phyloP scores from a whole-genome alignment of 2,888 invertebrate genomes.

The Seira sanloemensis region DNA sequence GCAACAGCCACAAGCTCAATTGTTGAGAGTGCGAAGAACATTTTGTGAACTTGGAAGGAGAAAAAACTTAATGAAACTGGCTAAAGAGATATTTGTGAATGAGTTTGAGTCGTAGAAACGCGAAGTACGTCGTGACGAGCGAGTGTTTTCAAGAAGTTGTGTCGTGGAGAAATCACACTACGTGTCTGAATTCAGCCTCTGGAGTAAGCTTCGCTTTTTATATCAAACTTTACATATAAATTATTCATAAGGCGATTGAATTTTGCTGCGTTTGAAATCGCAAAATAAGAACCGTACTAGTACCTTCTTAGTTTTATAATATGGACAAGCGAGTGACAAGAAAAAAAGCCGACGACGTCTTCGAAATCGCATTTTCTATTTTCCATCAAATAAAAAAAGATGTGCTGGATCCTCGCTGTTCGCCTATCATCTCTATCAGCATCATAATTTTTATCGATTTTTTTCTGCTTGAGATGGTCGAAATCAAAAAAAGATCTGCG shows the following conservation, averaged over 20 bases:
- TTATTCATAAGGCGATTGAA: neutral
- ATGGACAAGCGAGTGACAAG: neutral
- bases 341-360: conserved; percentile 3
- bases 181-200: neutral
- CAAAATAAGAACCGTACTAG: neutral
- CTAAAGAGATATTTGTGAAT: neutral
- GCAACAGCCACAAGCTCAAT: conserved; percentile 29
- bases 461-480: neutral
- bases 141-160: neutral
- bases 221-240: neutral
- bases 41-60: neutral
- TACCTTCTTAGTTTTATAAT: neutral
- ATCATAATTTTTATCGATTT: neutral
- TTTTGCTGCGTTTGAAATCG: neutral
- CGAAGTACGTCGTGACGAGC: neutral
- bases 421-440: neutral
- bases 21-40: conserved; percentile 42
- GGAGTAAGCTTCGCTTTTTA: neutral
- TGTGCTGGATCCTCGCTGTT: neutral
- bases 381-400: neutral
- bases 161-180: conserved; percentile 1
- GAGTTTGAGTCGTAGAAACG: neutral
- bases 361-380: neutral
- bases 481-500: neutral
- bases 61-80: neutral